Base-by-base conservation (phyloP, 2,888 invertebrate species). In the Taenaris catops region DNA sequence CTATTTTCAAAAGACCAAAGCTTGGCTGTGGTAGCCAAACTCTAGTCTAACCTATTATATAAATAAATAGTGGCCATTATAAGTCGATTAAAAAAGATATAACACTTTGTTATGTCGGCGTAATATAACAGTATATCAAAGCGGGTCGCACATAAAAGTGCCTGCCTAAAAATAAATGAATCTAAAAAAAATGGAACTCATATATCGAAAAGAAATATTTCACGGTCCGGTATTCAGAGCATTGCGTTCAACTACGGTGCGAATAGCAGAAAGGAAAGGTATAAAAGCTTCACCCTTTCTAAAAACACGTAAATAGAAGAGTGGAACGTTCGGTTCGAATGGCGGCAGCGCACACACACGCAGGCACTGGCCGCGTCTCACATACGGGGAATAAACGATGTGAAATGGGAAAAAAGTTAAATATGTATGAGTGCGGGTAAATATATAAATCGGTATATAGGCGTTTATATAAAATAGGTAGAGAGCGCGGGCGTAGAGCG, bases 361-460 rank as follows among this genome's bases (percentile, higher is more conserved):
- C 56, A 48, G 55, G 51, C 55, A 48, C 61, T 56, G 58, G 58
- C 63, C 63, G 58, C 58, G 55, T 58, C 66, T 66, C 63, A 78
- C 81, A 80, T 75, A 78, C 75, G 75, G 63, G 58, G 75, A 76
- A 79, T 80, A 83, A 81, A 78, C 83, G 81, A 78, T 69, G 73
- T 75, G 81, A 81, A 84, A 86, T 84, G 80, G 80, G 79, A 83
- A 84, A 86, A 86, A 86, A 81, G 76, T 84, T 81, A 81, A 86
- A 84, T 86, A 86, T 86, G 84, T 86, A 86, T 81, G 84, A 81
- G 84, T 84, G 84, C 64, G 84, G 78, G 84, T 78, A 84, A 84
- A 86, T 84, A 84, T 80, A 84, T 84, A 84, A 84, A 84, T 86
- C 78, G 81, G 83, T 81, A 84, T 74, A 84, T 84, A 79, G 62